These are phyloP conservation scores for Agrotis clavis DNA, from an alignment of 2,888 invertebrate species.

Conservation along the genomic window DNA sequence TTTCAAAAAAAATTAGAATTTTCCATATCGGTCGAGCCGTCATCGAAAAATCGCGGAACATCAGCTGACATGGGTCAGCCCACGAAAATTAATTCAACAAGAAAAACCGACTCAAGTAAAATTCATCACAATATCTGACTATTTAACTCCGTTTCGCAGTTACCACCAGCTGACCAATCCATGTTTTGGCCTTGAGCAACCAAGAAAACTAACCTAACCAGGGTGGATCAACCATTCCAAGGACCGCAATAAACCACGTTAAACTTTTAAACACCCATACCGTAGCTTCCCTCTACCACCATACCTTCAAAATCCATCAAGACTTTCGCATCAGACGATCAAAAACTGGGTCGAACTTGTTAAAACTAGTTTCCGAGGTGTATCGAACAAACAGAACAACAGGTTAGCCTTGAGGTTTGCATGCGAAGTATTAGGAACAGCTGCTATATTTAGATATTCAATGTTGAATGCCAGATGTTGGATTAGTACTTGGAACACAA, in stretches of 20 bases:
- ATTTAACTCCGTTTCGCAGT: too few species aligned
- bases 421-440: constrained; percentile 23
- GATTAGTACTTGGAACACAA: constrained; percentile 24
- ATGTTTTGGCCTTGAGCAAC: not conserved
- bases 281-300: not conserved
- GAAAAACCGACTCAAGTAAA: too few species aligned
- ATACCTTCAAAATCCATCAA: constrained; percentile 11
- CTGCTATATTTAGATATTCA: constrained; percentile 34
- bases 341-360: constrained; percentile 61
- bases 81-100: too few species aligned
- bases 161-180: too few species aligned
- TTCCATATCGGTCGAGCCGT: too few species aligned
- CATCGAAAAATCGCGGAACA: too few species aligned
- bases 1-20: too few species aligned
- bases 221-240: not conserved
- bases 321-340: constrained; percentile 11
- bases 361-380: constrained; percentile 57
- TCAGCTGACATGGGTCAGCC: too few species aligned
- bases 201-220: not conserved
- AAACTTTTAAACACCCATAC: not conserved
- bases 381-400: constrained; percentile 65
- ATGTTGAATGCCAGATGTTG: not conserved
- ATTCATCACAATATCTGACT: too few species aligned
- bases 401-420: constrained; percentile 57
- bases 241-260: not conserved